Base-by-base conservation (phyloP, 2,797 vertebrate genomes). In the Xyrichtys novacula region DNA sequence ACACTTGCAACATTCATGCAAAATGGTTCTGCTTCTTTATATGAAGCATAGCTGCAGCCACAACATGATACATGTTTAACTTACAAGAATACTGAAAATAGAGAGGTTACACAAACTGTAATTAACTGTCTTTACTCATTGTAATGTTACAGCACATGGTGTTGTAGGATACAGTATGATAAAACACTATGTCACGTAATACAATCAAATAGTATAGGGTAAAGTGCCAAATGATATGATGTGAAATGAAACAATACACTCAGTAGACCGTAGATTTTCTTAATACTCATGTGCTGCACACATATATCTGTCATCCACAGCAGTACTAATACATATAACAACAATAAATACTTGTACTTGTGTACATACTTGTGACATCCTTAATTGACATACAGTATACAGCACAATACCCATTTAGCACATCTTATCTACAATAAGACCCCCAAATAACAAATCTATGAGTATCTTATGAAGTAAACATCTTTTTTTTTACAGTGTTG, bases 1-100 rank as follows among this genome's bases (percentile, higher is more conserved):
- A 71, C 52, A 62, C 36, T 67, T 47, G 44, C 26, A 59, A 40
- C 50, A 58, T 55, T 78, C 62, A 73, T 62, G 65, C 61, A 65
- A 52, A 53, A 26, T 55, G 25, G 63, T 39, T 72, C 28, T 49
- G 11, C 71, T 39, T 39, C 19, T 80, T 58, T 73, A n/a, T 29
- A 49, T 70, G 23, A 52, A 63, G 58, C 67, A 20, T 10, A 5
- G 29, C 31, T 46, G 34, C 56, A 49, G 59, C 39, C 54, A 53
- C 5, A 0, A 50, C n/a, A 32, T 26, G 7, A 12, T 64, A 23
- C 50, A 34, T 56, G 36, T 38, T 54, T 29, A 50, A 62, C 57
- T n/a, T 49, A 40, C 7, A 64, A 15, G 4, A 56, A 68, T 55
- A 34, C 7, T 23, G 23, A 26, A 60, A 23, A 34, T 34, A 6